Evolutionary conservation across 2,888 invertebrate genomes (phyloP), one percentile per base, ranked within the genome.

Genomic region (Lithophane socia): DNA sequence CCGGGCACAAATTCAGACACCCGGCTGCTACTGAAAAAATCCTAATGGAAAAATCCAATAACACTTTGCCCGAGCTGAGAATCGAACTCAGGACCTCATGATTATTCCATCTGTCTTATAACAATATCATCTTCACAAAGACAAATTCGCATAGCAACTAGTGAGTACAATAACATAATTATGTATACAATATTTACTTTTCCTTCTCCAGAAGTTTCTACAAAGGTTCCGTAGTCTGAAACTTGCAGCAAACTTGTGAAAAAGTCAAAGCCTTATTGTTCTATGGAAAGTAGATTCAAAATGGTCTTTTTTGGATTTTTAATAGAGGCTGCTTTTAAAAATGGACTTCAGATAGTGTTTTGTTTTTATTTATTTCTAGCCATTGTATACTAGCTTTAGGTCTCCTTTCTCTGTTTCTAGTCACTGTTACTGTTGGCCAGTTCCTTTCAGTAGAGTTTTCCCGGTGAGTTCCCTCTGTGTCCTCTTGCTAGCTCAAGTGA

Each of bases 171-270:
- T 69, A 79, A 72, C 47, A 70, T 65, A 73, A 68, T 71, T 54
- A 29, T 61, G 37, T n/a, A 16, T 47, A 44, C 66, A 73, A 69
- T 84, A 73, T 75, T 84, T 60, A 80, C 63, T 69, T 73, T 67
- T n/a, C 16, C 60, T 71, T 44, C 56, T n/a, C 42, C 24, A 0
- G 16, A 70, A 75, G 54, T 80, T 63, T 18, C 21, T 56, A 61
- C 71, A 75, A 74, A 79, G 72, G 54, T 80, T 61, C 44, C 52
- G 73, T 70, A 66, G 78, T 54, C 44, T 56, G 21, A 16, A 74
- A 74, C 24, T 82, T 79, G 1, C 21, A 13, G 54, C n/a, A 10
- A 71, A 84, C 67, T 82, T 74, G 44, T 24, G 42, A 29, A 79
- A 80, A 82, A 80, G 42, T 49, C 44, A 65, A 70, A 52, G 42